Evolutionary conservation across 2,113 vertebrate species (phyloP).

Genomic region (Clinocottus analis): DNA sequence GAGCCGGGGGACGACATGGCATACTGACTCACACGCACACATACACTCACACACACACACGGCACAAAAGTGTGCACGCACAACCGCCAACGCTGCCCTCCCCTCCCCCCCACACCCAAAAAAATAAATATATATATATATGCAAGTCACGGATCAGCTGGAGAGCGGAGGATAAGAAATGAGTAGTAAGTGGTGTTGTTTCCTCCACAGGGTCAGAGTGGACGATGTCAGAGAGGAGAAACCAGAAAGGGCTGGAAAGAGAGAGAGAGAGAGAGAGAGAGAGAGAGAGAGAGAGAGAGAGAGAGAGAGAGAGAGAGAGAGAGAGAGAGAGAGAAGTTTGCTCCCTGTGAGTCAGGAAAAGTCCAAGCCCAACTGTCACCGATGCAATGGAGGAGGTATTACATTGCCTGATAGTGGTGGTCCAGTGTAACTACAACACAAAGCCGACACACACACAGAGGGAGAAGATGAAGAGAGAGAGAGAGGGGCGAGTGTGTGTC

Average conservation of each 20-base stretch:
- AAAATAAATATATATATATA: no score
- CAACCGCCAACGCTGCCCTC: background rate
- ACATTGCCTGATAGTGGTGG: slow-evolving; percentile 71
- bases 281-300: slow-evolving; percentile 77
- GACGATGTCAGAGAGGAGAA: slow-evolving; percentile 70
- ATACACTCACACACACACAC: slow-evolving; percentile 46
- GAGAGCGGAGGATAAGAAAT: slow-evolving; percentile 1
- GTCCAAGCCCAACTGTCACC: slow-evolving; percentile 41
- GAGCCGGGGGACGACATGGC: slow-evolving; percentile 97
- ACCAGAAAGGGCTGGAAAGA: slow-evolving; percentile 75
- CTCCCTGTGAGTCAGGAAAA: slow-evolving; percentile 57
- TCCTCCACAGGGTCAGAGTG: slow-evolving; percentile 49
- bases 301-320: slow-evolving; percentile 76
- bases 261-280: slow-evolving; percentile 76
- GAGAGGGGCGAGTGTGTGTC: no score
- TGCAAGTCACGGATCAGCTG: slow-evolving; percentile 27
- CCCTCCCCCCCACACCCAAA: no score
- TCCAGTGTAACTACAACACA: slow-evolving; percentile 66
- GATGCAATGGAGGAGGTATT: slow-evolving; percentile 56
- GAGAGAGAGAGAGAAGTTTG: slow-evolving; percentile 72
- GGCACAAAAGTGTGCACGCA: slow-evolving; percentile 26
- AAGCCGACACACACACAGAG: slow-evolving; percentile 9
- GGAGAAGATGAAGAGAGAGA: slow-evolving; percentile 33
- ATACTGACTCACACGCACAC: slow-evolving; percentile 88
- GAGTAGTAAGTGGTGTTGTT: slow-evolving; percentile 39